Evolutionary conservation across 2,888 invertebrate genomes (phyloP).

Genomic region (Corythucha ciliata): DNA sequence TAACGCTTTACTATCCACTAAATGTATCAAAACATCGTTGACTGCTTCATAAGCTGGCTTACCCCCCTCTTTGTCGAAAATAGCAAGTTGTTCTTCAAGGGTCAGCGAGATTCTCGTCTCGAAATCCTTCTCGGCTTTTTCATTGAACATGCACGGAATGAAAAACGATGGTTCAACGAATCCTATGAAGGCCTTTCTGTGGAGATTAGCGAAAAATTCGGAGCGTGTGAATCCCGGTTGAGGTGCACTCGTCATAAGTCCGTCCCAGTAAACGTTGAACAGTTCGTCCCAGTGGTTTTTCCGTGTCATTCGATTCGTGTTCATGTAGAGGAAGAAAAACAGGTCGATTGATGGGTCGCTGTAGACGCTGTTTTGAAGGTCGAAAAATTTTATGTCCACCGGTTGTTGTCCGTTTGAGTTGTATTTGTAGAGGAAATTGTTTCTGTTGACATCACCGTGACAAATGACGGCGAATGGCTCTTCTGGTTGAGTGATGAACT

Average conservation of each 20-base stretch:
- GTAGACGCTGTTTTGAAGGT: conserved; percentile 39
- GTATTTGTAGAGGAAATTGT: conserved; percentile 41
- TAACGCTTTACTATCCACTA: too few relatives aligned
- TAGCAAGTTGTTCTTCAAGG: too few relatives aligned
- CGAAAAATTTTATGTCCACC: conserved; percentile 38
- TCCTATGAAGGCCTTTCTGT: conserved; percentile 26
- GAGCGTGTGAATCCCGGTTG: conserved; percentile 13
- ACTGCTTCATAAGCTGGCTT: too few relatives aligned
- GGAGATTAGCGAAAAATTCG: conserved; percentile 21
- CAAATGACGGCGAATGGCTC: conserved; percentile 38
- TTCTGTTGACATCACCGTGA: conserved; percentile 42
- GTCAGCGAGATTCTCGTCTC: too few relatives aligned
- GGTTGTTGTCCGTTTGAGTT: conserved; percentile 35
- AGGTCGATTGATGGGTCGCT: conserved; percentile 41
- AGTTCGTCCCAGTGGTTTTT: conserved; percentile 36
- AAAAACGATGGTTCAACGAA: conserved; percentile 26
- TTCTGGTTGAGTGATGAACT: conserved; percentile 4
- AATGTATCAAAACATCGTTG: too few relatives aligned
- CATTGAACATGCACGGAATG: conserved; percentile 28
- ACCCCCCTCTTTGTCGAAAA: too few relatives aligned
- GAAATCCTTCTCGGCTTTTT: conserved; percentile 5
- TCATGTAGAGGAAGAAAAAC: conserved; percentile 40
- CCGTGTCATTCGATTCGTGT: conserved; percentile 38
- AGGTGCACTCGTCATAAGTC: conserved; percentile 18
- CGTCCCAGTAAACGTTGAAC: conserved; percentile 36